Conservation (phyloP, 2,888 invertebrate species). For the Aspidiotus destructor region DNA sequence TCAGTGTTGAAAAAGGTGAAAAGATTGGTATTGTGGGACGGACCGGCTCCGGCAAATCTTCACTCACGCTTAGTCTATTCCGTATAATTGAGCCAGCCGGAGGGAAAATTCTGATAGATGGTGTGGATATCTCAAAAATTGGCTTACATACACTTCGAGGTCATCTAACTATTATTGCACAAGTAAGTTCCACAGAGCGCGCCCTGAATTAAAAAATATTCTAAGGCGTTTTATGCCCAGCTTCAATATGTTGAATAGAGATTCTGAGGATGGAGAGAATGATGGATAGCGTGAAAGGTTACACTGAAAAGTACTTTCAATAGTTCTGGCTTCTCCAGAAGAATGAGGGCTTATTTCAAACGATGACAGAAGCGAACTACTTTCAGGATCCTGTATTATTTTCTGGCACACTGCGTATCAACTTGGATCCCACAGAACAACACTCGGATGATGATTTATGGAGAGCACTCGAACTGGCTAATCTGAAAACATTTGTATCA, state of each 20-base stretch:
- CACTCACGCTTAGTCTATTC: constrained; percentile 75
- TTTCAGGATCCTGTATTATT: constrained; percentile 84
- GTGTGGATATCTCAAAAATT: constrained; percentile 65
- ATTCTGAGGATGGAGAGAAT: too few relatives aligned
- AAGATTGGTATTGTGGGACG: constrained; percentile 78
- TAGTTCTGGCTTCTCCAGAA: too few relatives aligned
- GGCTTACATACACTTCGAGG: constrained; percentile 79
- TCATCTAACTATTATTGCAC: constrained; percentile 46
- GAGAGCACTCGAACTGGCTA: constrained; percentile 78
- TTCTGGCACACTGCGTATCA: constrained; percentile 79
- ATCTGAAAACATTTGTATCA: constrained; percentile 74
- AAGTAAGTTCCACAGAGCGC: constrained; percentile 38
- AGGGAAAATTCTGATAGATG: constrained; percentile 76
- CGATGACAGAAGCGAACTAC: too few relatives aligned
- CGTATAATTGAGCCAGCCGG: constrained; percentile 77
- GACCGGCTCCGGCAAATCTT: constrained; percentile 87
- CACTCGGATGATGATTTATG: constrained; percentile 77
- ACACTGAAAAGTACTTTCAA: too few relatives aligned
- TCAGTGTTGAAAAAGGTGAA: constrained; percentile 68
- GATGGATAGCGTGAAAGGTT: too few relatives aligned
- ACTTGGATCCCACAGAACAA: constrained; percentile 79
- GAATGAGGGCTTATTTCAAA: too few relatives aligned
- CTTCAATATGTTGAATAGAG: too few relatives aligned
- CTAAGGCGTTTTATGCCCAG: too few relatives aligned
- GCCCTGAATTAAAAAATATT: too few relatives aligned